Conservation (phyloP, 2,113 vertebrate species). For the Laticauda colubrina region DNA sequence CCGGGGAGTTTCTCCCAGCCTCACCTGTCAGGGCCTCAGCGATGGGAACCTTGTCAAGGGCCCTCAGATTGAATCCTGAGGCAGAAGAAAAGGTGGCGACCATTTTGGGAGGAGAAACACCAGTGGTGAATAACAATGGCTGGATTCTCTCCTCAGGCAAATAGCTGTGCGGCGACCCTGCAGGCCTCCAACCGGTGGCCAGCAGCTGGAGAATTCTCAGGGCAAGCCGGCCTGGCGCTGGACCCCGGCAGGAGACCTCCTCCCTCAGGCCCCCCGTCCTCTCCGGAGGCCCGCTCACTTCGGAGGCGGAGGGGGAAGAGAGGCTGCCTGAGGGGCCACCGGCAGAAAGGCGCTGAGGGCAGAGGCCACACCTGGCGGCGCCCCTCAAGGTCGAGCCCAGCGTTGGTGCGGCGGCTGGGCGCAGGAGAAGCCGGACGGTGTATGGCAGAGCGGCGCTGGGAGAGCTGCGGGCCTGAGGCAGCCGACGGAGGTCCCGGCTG, state of each 20-base stretch:
- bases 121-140: neutral
- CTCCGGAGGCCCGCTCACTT: neutral
- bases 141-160: neutral
- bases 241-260: conserved; percentile 3
- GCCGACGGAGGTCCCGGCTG: neutral
- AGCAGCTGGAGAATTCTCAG: neutral
- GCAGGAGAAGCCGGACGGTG: neutral
- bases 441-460: too few relatives aligned
- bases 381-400: too few relatives aligned
- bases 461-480: too few relatives aligned
- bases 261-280: conserved; percentile 20
- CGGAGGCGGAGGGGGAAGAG: neutral
- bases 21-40: neutral
- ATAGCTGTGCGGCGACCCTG: neutral
- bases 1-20: neutral
- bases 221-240: neutral
- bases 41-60: neutral
- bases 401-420: too few relatives aligned
- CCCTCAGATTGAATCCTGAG: neutral
- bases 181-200: neutral
- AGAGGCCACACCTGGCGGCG: too few relatives aligned
- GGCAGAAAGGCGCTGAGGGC: neutral
- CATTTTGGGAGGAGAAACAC: neutral
- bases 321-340: neutral
- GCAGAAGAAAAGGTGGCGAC: neutral